Evolutionary conservation across 2,113 vertebrate genomes (phyloP), one percentile per base, ranked within the genome.

Genomic region (Atractosteus spatula): DNA sequence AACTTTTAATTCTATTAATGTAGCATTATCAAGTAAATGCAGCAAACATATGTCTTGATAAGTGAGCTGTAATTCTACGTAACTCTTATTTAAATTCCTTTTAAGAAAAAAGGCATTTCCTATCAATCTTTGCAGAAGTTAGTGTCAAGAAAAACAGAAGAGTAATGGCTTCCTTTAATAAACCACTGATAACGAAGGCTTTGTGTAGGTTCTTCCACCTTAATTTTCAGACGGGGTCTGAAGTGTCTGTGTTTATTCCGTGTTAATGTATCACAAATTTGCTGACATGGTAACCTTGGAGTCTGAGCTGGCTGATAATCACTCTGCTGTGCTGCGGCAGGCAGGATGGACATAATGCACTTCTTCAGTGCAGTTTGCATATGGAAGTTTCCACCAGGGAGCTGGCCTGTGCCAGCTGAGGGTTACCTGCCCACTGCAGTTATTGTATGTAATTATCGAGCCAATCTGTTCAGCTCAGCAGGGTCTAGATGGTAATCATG

Each of bases 381-480:
- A 96, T 95, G 95, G 95, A 94, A 87, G 90, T 90, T 91, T 92
- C 92, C 95, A 92, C 89, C 81, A 85, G 95, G 95, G 95, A 96
- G 91, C 81, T 92, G 93, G 92, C 88, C 88, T 80, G 87, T 94
- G 93, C 93, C 94, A 95, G 94, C 94, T 88, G 91, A 94, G 93
- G 95, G 94, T 95, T 95, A 96, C 92, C 90, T 92, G 94, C 93
- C 94, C 94, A 92, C 91, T 83, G 92, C 89, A 87, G 92, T 95
- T 96, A 95, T 94, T 95, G 95, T 97, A 91, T 96, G 94, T 96
- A 97, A 98, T 97, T 96, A 97, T 97, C 92, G 89, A 93, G 80
- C 94, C 96, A 97, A 97, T 98, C 96, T 98, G 96, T 97, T 97
- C 95, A 91, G 91, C 95, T 94, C 95, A 96, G 96, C 94, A 84